These are phyloP conservation scores for Haemorhous mexicanus DNA, from an alignment of 2,113 vertebrate species.

Conservation along the genomic window DNA sequence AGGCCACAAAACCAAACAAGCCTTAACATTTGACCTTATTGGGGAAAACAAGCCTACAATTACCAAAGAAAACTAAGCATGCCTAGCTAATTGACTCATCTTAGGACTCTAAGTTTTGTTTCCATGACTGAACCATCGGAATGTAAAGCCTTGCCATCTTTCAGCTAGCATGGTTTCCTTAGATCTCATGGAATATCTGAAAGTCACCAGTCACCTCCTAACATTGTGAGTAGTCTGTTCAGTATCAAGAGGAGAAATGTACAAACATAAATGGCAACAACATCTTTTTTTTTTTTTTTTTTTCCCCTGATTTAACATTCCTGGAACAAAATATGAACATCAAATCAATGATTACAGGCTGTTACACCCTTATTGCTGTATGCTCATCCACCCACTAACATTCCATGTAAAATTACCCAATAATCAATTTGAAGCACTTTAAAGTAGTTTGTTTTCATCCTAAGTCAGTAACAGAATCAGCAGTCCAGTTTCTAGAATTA, in stretches of 20 bases:
- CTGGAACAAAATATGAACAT: neutral
- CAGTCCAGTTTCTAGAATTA: neutral
- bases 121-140: slow-evolving; percentile 71
- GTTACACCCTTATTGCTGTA: neutral
- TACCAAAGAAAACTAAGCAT: slow-evolving; percentile 75
- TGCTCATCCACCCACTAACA: neutral
- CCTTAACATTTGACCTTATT: slow-evolving; percentile 78
- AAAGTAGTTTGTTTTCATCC: neutral
- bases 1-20: slow-evolving; percentile 60
- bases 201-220: neutral
- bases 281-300: neutral
- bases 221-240: neutral
- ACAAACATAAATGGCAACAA: neutral
- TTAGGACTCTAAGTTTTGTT: slow-evolving; percentile 63
- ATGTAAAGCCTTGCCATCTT: slow-evolving; percentile 64
- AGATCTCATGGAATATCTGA: slow-evolving; percentile 23
- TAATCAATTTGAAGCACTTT: neutral
- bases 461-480: neutral
- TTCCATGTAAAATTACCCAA: slow-evolving; percentile 2
- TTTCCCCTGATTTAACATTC: neutral
- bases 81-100: slow-evolving; percentile 76
- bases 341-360: neutral
- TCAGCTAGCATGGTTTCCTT: slow-evolving; percentile 41
- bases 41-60: slow-evolving; percentile 71
- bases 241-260: neutral